A percentile compares a stretch with the other conserved stretches of the same genome.
phyloP scores from a whole-genome alignment of 30 jellyfish, hydroid and myxozoan genomes.

The Aurelia coerulea region DNA sequence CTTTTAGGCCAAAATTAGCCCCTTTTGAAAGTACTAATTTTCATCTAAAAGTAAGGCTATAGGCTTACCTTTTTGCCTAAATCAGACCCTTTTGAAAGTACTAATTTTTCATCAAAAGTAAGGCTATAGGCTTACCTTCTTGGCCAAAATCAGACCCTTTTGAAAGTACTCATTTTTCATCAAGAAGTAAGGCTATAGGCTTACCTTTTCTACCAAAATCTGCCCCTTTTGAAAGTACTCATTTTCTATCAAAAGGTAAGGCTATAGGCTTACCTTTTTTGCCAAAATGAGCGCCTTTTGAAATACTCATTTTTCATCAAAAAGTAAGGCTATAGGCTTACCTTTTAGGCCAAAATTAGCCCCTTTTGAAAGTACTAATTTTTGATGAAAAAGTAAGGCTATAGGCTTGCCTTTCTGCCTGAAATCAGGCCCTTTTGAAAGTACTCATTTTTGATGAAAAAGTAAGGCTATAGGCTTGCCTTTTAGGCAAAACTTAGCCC shows the following conservation, averaged over 20 bases:
- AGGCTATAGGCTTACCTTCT: neutral
- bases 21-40: neutral
- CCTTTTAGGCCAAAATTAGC: neutral
- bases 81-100: neutral
- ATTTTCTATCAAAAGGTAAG: neutral
- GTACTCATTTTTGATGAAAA: neutral
- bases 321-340: neutral
- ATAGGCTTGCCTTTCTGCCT: no score
- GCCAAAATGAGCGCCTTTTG: neutral
- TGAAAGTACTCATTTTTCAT: neutral
- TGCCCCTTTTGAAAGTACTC: neutral
- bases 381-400: neutral
- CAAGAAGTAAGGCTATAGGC: conserved; percentile 4
- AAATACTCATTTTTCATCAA: neutral
- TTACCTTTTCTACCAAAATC: neutral
- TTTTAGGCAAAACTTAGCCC: no score
- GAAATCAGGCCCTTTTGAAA: no score
- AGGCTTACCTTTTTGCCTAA: neutral
- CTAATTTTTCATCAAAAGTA: neutral
- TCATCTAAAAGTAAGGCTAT: neutral
- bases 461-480: neutral
- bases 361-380: neutral
- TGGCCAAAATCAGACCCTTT: neutral
- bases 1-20: no score
- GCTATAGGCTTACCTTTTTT: neutral